A percentile compares a stretch with the other conserved stretches of the same genome.
Conservation (phyloP, 2,888 invertebrate genomes). For the Muscina levida region DNA sequence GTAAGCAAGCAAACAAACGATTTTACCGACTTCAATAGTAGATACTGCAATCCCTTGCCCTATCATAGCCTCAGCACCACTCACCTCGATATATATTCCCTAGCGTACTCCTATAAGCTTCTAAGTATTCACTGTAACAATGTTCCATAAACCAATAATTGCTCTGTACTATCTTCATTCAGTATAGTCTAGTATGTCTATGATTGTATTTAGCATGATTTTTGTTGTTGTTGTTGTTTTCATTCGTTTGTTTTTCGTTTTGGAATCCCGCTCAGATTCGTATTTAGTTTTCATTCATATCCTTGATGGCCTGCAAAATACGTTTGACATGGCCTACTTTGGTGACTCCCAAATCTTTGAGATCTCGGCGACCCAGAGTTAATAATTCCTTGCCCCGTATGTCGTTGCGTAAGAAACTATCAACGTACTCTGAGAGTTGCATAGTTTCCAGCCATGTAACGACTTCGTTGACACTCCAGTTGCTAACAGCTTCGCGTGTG, state of each 20-base stretch:
- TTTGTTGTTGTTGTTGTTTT: no score
- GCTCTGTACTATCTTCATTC: slow-evolving; percentile 18
- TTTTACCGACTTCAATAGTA: no score
- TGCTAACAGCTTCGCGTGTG: slow-evolving; percentile 81
- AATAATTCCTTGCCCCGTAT: slow-evolving; percentile 94
- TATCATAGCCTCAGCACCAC: no score
- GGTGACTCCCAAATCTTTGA: slow-evolving; percentile 94
- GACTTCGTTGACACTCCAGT: slow-evolving; percentile 94
- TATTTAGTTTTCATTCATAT: slow-evolving; percentile 81
- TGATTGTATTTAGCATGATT: slow-evolving; percentile 67
- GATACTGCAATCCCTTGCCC: no score
- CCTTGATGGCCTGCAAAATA: slow-evolving; percentile 95
- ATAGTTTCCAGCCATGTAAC: slow-evolving; percentile 93
- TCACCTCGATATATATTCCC: no score
- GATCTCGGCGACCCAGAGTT: slow-evolving; percentile 90
- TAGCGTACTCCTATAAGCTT: no score
- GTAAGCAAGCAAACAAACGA: no score
- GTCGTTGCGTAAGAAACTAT: slow-evolving; percentile 94
- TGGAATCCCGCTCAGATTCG: not conserved
- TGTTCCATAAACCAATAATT: no score
- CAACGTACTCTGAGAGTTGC: slow-evolving; percentile 93
- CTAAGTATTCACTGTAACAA: no score
- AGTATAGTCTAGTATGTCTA: slow-evolving; percentile 21
- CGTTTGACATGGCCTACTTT: slow-evolving; percentile 98
- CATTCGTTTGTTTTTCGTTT: not conserved